Conservation (phyloP, 2,113 vertebrate genomes). For the Brachionichthys hirsutus region DNA sequence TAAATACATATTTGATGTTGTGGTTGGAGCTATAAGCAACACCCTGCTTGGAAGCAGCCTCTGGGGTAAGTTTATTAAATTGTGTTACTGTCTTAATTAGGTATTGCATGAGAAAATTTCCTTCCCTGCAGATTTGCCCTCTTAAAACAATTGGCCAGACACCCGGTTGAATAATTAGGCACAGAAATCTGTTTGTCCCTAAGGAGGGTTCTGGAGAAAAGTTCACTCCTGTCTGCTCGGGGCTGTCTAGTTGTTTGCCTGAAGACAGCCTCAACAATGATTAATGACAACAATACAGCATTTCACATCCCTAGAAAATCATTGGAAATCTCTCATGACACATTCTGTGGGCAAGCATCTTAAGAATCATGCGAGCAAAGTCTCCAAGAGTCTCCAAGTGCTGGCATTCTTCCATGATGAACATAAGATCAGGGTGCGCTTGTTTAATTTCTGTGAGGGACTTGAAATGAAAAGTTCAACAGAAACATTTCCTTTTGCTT, state of each 20-base stretch:
- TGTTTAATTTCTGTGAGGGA: slow-evolving; percentile 5
- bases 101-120: slow-evolving; percentile 45
- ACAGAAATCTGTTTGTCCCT: slow-evolving; percentile 31
- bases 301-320: slow-evolving; percentile 5
- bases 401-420: slow-evolving; percentile 2
- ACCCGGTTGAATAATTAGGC: slow-evolving; percentile 54
- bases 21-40: slow-evolving; percentile 27
- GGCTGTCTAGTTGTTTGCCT: slow-evolving; percentile 33
- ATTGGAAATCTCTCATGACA: neutral
- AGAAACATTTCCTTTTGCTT: slow-evolving; percentile 12
- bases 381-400: neutral
- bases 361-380: neutral
- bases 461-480: slow-evolving; percentile 34
- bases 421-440: slow-evolving; percentile 4
- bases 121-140: slow-evolving; percentile 49
- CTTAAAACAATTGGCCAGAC: slow-evolving; percentile 52
- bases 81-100: slow-evolving; percentile 68
- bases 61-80: slow-evolving; percentile 50
- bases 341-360: neutral
- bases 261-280: slow-evolving; percentile 11
- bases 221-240: slow-evolving; percentile 28
- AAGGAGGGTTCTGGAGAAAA: slow-evolving; percentile 30
- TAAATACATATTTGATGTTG: slow-evolving; percentile 56
- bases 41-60: slow-evolving; percentile 32
- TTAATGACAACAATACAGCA: slow-evolving; percentile 26